Conservation (phyloP, 2,113 vertebrate genomes). For the Fukomys damarensis region DNA sequence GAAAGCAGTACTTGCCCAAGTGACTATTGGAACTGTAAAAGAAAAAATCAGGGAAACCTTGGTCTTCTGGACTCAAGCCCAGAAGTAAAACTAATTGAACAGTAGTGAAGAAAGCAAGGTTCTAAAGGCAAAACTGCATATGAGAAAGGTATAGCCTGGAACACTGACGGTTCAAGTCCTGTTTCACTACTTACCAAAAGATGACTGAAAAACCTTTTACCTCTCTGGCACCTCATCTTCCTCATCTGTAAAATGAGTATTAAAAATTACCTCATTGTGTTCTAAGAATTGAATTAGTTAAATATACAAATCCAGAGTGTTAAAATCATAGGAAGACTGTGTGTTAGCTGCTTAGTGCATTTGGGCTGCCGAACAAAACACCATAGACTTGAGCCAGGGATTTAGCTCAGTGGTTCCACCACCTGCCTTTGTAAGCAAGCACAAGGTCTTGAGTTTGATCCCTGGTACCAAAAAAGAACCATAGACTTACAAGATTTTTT, state of each 20-base stretch:
- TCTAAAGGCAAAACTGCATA: neutral
- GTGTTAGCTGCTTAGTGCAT: neutral
- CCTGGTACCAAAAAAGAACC: no score
- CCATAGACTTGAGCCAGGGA: neutral
- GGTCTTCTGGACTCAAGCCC: neutral
- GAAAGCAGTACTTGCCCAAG: constrained; percentile 35
- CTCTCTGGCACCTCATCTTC: neutral
- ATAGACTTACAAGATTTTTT: neutral
- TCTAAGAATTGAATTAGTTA: constrained; percentile 4
- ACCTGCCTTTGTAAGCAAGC: no score
- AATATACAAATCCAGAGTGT: neutral
- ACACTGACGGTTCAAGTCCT: neutral
- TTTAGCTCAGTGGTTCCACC: no score
- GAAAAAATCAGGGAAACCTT: constrained; percentile 1
- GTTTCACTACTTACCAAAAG: neutral
- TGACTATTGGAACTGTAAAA: neutral
- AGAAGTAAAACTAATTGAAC: neutral
- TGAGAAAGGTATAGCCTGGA: neutral
- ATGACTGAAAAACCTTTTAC: neutral
- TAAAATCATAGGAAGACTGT: neutral
- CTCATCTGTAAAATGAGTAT: neutral
- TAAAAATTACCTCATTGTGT: neutral
- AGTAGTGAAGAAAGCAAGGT: neutral
- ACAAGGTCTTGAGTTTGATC: no score
- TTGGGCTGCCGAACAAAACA: neutral